These are phyloP conservation scores for Xiphias gladius DNA, from an alignment of 2,113 vertebrate species.

Conservation along the genomic window DNA sequence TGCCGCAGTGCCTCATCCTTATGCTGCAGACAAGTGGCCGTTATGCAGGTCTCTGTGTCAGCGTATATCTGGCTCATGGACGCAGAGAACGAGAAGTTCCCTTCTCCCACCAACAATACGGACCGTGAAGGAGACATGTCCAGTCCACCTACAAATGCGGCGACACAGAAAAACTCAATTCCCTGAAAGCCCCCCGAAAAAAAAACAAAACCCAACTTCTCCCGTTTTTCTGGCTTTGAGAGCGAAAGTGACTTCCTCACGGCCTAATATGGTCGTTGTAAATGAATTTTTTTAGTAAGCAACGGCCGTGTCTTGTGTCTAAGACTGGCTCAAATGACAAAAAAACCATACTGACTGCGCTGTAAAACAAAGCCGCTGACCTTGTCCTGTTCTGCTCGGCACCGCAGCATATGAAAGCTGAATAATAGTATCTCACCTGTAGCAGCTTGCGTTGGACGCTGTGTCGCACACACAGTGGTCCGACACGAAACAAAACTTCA, in stretches of 20 bases:
- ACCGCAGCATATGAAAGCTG: conserved; percentile 13
- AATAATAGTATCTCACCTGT: conserved; percentile 43
- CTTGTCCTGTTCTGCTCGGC: conserved; percentile 9
- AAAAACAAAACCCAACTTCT: not conserved
- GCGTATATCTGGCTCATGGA: conserved; percentile 71
- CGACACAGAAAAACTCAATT: not conserved
- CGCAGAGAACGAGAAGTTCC: conserved; percentile 94
- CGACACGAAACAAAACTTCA: conserved; percentile 57
- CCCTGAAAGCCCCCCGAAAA: not conserved
- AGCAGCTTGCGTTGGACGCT: conserved; percentile 13
- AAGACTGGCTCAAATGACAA: rapidly evolving
- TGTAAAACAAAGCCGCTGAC: conserved; percentile 9
- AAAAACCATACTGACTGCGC: not conserved
- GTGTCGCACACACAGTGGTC: conserved; percentile 58
- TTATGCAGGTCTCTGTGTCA: conserved; percentile 65
- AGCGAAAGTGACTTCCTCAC: not conserved
- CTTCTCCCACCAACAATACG: conserved; percentile 92
- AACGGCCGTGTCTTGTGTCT: not conserved
- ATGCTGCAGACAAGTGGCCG: conserved; percentile 89
- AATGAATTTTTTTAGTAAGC: not conserved
- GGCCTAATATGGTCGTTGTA: not conserved
- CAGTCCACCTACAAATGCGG: not conserved
- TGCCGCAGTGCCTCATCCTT: conserved; percentile 77
- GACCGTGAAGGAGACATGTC: conserved; percentile 63
- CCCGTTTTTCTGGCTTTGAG: not conserved